Evolutionary conservation across 2,113 vertebrate species (phyloP).

Genomic region (Hemicordylus capensis): DNA sequence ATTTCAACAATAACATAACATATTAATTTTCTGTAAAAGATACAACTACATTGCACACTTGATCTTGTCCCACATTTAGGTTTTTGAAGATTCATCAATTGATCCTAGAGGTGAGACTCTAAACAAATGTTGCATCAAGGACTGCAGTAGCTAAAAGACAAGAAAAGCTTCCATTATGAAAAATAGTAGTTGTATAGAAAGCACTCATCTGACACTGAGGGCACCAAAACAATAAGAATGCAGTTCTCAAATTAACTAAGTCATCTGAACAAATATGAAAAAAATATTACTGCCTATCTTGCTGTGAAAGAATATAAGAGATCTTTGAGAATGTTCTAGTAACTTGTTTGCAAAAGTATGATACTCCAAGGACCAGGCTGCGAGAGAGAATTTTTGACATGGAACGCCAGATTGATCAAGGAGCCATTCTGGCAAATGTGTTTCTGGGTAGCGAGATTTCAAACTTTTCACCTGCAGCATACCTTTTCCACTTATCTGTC

Average conservation of each 20-base stretch:
- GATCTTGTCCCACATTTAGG: slow-evolving; percentile 73
- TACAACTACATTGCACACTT: slow-evolving; percentile 82
- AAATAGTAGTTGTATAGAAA: slow-evolving; percentile 10
- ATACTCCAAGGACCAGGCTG: too few relatives aligned
- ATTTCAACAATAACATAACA: too few relatives aligned
- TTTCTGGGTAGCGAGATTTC: too few relatives aligned
- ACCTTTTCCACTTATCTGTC: too few relatives aligned
- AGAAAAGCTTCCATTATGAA: not conserved
- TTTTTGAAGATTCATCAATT: slow-evolving; percentile 65
- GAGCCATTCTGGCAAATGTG: too few relatives aligned
- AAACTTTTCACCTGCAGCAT: too few relatives aligned
- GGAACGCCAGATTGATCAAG: too few relatives aligned
- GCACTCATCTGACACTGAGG: not conserved
- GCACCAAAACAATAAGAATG: not conserved
- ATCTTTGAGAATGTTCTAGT: too few relatives aligned
- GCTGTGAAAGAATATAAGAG: not conserved
- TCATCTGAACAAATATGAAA: not conserved
- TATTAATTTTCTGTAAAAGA: slow-evolving; percentile 81
- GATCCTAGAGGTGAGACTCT: slow-evolving; percentile 76
- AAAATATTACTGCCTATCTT: too few relatives aligned
- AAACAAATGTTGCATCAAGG: slow-evolving; percentile 71
- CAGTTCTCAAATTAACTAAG: not conserved
- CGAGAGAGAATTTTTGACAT: too few relatives aligned
- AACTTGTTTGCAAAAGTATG: too few relatives aligned
- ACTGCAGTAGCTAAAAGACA: slow-evolving; percentile 77